A percentile compares a stretch with the other conserved stretches of the same genome.
phyloP scores from a whole-genome alignment of 2,113 vertebrate species.

The Solenodon paradoxus region DNA sequence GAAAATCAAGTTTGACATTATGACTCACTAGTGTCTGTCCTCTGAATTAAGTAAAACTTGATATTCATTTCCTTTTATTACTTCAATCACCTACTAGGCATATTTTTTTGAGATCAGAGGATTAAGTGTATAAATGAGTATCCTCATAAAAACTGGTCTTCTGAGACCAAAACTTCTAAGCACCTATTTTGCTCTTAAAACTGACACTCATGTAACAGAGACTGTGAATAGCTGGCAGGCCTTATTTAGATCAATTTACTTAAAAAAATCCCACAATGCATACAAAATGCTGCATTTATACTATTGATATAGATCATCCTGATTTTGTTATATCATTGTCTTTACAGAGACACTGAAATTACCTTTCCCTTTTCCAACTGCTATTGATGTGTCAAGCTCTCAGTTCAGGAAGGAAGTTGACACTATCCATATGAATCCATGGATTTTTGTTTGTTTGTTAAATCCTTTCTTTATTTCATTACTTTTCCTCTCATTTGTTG shows the following conservation, averaged over 20 bases:
- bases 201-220: not conserved
- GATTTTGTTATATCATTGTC: not conserved
- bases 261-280: not conserved
- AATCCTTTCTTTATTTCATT: not conserved
- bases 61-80: not conserved
- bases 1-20: not conserved
- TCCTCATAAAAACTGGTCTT: not conserved
- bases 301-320: not conserved
- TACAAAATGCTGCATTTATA: not conserved
- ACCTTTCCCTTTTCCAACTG: not conserved
- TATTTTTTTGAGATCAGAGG: not conserved
- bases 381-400: not conserved
- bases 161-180: slow-evolving; percentile 12
- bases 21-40: not conserved
- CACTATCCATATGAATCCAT: not conserved
- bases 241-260: not conserved
- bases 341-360: slow-evolving; percentile 28
- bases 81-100: not conserved
- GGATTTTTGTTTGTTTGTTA: not conserved
- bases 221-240: not conserved
- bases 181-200: not conserved
- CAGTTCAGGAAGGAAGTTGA: not conserved
- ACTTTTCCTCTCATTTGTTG: not conserved
- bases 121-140: slow-evolving; percentile 2
- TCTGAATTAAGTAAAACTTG: not conserved